Base-by-base conservation (phyloP, 1,140 invertebrate genomes). In the Sinella curviseta region DNA sequence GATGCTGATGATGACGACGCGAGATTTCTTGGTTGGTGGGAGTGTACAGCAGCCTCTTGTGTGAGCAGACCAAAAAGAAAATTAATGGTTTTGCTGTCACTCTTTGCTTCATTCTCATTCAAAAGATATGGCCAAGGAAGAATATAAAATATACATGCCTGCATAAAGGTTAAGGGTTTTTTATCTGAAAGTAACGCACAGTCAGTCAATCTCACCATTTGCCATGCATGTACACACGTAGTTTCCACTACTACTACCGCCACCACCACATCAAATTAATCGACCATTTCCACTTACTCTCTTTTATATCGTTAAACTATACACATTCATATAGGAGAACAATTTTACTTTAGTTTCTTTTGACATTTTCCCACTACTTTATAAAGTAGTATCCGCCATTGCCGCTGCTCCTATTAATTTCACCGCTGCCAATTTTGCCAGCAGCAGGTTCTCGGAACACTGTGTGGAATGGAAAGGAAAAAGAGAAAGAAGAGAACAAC, bases 261-360 rank as follows among this genome's bases (percentile, higher is more conserved):
- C 16, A n/a, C 16, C 24, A 65, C 26, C 26, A 26, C 31, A 33
- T 33, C 65, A 70, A 70, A 70, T 70, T 70, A 70, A 70, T 70
- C 26, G 65, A 70, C 28, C 65, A 33, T 70, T 24, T 70, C 65
- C 30, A 14, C 24, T 70, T 26, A 17, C 57, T 70, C 65, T 30
- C 31, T 70, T 33, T 70, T 33, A 70, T 70, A 17, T 3, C 31
- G 20, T 48, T 48, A 48, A 48, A 48, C 39, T 48, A 48, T 48
- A 48, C 39, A 48, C 39, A 48, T 48, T 48, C 39, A n/a, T 48
- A 48, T 48, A 8, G 8, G 8, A 48, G 39, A 48, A 48, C 39
- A 4, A 24, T 70, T 30, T 33, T 70, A 60, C 24, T 60, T 60
- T n/a, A n/a, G n/a, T 60, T 70, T 30, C 65, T 70, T 70, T 33